These are phyloP conservation scores for Drosophila anomalata DNA, from an alignment of 2,888 invertebrate genomes.

Conservation along the genomic window DNA sequence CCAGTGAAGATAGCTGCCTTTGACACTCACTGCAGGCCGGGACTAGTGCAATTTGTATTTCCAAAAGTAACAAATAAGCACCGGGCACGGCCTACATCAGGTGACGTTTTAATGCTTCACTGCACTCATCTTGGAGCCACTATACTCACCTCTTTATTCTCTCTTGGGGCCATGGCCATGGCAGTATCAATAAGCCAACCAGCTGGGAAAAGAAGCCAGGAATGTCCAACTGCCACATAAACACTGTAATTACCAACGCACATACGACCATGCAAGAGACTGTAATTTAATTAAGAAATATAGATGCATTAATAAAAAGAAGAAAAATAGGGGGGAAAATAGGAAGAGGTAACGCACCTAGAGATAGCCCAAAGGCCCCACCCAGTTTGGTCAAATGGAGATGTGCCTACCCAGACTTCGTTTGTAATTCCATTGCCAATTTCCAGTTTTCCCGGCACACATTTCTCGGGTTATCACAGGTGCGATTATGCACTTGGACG, in stretches of 20 bases:
- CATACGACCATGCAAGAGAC: slow-evolving; percentile 34
- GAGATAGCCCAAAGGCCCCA: slow-evolving; percentile 25
- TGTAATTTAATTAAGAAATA: slow-evolving; percentile 75
- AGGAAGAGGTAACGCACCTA: slow-evolving; percentile 17
- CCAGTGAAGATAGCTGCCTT: slow-evolving; percentile 50
- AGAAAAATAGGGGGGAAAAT: not conserved
- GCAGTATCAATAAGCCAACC: slow-evolving; percentile 61
- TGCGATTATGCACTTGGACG: not conserved
- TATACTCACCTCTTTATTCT: slow-evolving; percentile 22
- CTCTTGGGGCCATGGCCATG: slow-evolving; percentile 17
- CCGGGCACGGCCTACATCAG: slow-evolving; percentile 86
- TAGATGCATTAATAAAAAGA: slow-evolving; percentile 58
- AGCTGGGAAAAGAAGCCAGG: slow-evolving; percentile 27
- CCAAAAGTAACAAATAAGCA: slow-evolving; percentile 85
- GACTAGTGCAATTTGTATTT: slow-evolving; percentile 87
- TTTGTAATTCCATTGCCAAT: slow-evolving; percentile 1
- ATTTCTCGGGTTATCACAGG: slow-evolving; percentile 4
- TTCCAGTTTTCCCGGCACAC: slow-evolving; percentile 16
- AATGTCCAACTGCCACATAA: slow-evolving; percentile 47
- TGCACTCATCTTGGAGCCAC: slow-evolving; percentile 45
- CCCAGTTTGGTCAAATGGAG: slow-evolving; percentile 39
- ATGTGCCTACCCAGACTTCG: slow-evolving; percentile 19
- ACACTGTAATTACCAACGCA: slow-evolving; percentile 56
- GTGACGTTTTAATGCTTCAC: slow-evolving; percentile 75
- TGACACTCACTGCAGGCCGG: slow-evolving; percentile 86